Percentiles rank a stretch among this genome's conserved stretches.
Evolutionary conservation across 2,797 vertebrate genomes (phyloP).

Genomic region (Ispidina picta): DNA sequence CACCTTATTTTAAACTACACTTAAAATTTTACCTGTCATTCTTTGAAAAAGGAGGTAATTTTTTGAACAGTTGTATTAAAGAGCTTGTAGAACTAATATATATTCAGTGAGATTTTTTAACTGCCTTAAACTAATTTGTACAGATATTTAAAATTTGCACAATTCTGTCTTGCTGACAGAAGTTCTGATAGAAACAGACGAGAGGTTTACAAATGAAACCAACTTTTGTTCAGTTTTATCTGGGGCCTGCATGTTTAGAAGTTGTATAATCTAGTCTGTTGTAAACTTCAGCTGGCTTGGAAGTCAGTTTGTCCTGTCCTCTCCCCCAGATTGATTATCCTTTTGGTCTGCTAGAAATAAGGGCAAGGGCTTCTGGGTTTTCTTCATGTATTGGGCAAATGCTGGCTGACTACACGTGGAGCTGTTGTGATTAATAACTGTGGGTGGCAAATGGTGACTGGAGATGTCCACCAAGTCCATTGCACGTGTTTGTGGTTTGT

Average conservation of each 20-base stretch:
- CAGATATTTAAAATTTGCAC: constrained; percentile 41
- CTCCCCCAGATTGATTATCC: not conserved
- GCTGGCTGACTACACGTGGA: not conserved
- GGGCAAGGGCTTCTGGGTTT: not conserved
- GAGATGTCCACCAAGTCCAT: not conserved
- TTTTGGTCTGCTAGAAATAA: not conserved
- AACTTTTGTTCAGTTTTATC: not conserved
- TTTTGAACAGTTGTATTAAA: not conserved
- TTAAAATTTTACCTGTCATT: not conserved
- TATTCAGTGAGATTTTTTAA: constrained; percentile 28
- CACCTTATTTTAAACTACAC: not conserved
- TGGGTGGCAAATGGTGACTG: not conserved
- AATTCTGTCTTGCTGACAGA: not conserved
- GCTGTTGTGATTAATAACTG: not conserved
- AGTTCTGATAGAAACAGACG: constrained; percentile 10
- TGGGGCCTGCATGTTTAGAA: not conserved
- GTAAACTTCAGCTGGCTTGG: not conserved
- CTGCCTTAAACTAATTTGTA: constrained; percentile 62
- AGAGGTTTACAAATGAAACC: constrained; percentile 20
- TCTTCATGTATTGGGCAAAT: not conserved
- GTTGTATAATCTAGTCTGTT: not conserved
- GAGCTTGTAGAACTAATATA: constrained; percentile 28
- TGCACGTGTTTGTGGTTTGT: not conserved
- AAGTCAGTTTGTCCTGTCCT: not conserved
- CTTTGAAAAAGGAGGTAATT: not conserved